phyloP scores from a whole-genome alignment of 2,113 vertebrate species.

The Mus musculus region DNA sequence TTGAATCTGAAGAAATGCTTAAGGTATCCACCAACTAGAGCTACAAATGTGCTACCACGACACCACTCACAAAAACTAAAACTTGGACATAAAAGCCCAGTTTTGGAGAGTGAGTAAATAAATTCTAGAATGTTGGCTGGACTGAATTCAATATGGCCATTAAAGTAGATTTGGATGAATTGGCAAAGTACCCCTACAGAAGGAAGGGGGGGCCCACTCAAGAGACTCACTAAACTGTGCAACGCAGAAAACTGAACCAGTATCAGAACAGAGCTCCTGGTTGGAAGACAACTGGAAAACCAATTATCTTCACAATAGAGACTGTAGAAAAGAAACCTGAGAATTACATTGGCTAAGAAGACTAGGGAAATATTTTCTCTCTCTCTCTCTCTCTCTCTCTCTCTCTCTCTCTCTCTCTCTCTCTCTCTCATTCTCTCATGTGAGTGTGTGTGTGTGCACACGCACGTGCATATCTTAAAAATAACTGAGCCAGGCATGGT shows the following conservation, averaged over 20 bases:
- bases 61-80: background rate
- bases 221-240: background rate
- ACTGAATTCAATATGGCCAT: background rate
- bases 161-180: background rate
- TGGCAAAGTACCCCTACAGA: accelerated
- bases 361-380: background rate
- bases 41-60: background rate
- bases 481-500: no score
- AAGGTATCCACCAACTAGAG: background rate
- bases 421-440: background rate
- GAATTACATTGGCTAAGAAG: background rate
- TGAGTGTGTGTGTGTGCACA: background rate
- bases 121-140: background rate
- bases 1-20: conserved; percentile 6
- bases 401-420: background rate
- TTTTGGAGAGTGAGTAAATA: background rate
- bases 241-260: background rate
- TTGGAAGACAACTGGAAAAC: background rate
- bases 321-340: background rate
- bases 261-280: background rate
- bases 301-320: background rate
- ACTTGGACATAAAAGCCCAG: background rate
- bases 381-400: background rate
- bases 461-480: background rate
- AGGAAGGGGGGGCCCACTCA: background rate